A percentile compares a stretch with the other conserved stretches of the same genome.
phyloP scores from a whole-genome alignment of 2,113 vertebrate species.

The Lagenorhynchus albirostris region DNA sequence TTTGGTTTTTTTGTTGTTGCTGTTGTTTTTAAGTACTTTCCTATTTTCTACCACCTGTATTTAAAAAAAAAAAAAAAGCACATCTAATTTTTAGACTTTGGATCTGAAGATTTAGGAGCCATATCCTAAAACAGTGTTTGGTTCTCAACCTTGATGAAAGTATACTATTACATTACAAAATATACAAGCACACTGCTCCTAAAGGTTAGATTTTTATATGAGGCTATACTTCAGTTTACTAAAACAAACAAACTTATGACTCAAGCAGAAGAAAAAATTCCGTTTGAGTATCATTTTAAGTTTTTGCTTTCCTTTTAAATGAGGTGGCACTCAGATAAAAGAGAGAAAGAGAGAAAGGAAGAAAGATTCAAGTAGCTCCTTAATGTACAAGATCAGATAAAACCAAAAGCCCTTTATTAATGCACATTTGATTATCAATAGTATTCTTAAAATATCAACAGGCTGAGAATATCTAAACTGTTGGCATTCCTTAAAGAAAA shows the following conservation, averaged over 20 bases:
- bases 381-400: not conserved
- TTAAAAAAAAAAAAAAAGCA: not conserved
- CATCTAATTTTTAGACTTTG: not conserved
- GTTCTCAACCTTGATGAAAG: not conserved
- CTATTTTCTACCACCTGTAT: not conserved
- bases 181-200: not conserved
- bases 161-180: constrained; percentile 29
- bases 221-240: constrained; percentile 41
- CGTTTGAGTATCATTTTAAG: not conserved
- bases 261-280: constrained; percentile 45
- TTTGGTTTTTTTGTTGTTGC: not conserved
- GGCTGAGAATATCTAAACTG: constrained; percentile 34
- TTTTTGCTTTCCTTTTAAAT: constrained; percentile 43
- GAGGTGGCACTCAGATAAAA: not conserved
- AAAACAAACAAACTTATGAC: constrained; percentile 56
- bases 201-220: constrained; percentile 45
- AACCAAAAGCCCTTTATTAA: constrained; percentile 31
- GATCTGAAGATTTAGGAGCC: not conserved
- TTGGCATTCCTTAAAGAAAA: constrained; percentile 36
- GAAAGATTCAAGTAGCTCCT: not conserved
- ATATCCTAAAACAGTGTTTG: not conserved
- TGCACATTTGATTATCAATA: not conserved
- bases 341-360: not conserved
- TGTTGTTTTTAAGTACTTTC: not conserved
- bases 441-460: constrained; percentile 33